Percentiles rank a stretch among this genome's conserved stretches.
phyloP scores from a whole-genome alignment of 2,113 vertebrate species.

The Stomatorhinus ivindoensis region DNA sequence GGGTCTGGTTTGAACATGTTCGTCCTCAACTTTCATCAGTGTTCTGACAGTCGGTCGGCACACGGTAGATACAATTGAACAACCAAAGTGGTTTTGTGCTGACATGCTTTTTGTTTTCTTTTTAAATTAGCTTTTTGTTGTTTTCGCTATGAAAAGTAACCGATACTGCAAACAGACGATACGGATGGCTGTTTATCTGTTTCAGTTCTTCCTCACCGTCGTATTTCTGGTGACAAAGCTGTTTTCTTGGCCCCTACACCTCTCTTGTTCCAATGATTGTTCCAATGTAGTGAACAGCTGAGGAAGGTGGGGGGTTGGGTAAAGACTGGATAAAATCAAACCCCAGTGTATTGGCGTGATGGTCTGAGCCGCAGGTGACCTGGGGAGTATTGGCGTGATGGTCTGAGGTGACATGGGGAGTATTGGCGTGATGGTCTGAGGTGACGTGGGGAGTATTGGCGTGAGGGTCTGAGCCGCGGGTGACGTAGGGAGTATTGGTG shows the following conservation, averaged over 20 bases:
- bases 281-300: neutral
- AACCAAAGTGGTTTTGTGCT: neutral
- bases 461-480: neutral
- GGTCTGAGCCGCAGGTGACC: neutral
- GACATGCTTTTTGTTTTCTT: neutral
- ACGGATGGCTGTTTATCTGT: neutral
- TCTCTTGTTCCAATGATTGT: neutral
- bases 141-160: neutral
- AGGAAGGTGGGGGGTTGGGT: neutral
- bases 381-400: too few species aligned
- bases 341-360: neutral
- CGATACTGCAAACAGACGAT: neutral
- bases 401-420: neutral
- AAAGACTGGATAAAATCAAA: neutral
- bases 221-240: neutral
- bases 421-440: neutral
- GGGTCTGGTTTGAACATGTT: neutral
- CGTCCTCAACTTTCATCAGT: neutral
- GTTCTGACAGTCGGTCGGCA: neutral
- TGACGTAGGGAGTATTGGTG: neutral
- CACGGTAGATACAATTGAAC: neutral
- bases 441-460: neutral
- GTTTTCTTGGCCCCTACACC: neutral
- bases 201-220: neutral
- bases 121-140: neutral